Conservation (phyloP, 2,888 invertebrate genomes). For the Drosophila borborema region DNA sequence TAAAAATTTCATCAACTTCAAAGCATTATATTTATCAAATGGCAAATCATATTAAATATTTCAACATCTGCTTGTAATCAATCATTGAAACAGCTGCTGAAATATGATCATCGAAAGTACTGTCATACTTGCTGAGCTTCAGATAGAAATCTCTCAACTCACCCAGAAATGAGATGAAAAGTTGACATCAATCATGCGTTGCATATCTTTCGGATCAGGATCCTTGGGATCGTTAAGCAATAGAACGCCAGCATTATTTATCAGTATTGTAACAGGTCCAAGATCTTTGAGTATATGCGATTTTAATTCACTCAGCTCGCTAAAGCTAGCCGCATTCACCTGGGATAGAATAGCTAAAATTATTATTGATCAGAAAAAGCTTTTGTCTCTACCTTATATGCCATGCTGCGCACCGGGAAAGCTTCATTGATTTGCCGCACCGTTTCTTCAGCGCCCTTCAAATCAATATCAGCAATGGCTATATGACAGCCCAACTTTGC, state of each 20-base stretch:
- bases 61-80: too few species aligned
- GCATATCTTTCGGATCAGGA: slow-evolving; percentile 77
- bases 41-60: too few species aligned
- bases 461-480: slow-evolving; percentile 79
- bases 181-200: slow-evolving; percentile 84
- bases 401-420: slow-evolving; percentile 67
- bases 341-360: background rate
- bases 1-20: too few species aligned
- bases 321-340: slow-evolving; percentile 74
- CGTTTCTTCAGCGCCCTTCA: slow-evolving; percentile 69
- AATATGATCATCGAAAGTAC: too few species aligned
- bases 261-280: slow-evolving; percentile 83
- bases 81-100: too few species aligned
- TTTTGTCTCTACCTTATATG: slow-evolving; percentile 65
- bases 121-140: too few species aligned
- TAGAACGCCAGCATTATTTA: slow-evolving; percentile 85
- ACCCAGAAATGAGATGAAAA: slow-evolving; percentile 85
- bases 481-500: slow-evolving; percentile 82
- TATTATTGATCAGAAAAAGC: background rate
- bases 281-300: slow-evolving; percentile 70
- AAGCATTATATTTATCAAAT: too few species aligned
- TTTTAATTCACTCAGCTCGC: slow-evolving; percentile 64
- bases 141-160: slow-evolving; percentile 20
- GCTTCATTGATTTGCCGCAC: slow-evolving; percentile 56
- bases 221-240: slow-evolving; percentile 51